phyloP scores from a whole-genome alignment of 2,797 vertebrate species.

The Rhinoraja longicauda region DNA sequence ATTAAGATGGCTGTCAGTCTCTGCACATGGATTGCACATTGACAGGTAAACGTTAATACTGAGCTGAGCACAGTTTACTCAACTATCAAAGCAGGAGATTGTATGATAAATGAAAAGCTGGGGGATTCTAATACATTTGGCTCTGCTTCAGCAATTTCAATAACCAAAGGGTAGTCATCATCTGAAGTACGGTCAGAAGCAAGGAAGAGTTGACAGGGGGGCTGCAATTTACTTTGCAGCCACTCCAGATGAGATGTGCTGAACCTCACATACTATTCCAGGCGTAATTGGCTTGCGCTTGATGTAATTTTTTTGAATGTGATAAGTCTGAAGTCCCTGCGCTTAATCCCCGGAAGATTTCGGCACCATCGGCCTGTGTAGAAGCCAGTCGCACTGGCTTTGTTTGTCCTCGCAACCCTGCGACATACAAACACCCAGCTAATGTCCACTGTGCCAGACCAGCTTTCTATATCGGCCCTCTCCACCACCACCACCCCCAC shows the following conservation, averaged over 20 bases:
- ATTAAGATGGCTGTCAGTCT: slow-evolving; percentile 35
- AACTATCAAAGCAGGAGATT: slow-evolving; percentile 38
- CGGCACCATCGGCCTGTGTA: slow-evolving; percentile 27
- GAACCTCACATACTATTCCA: slow-evolving; percentile 24
- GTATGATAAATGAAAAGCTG: slow-evolving; percentile 38
- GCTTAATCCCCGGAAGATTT: slow-evolving; percentile 25
- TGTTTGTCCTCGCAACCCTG: neutral
- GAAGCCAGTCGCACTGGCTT: neutral
- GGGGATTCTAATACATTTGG: slow-evolving; percentile 36
- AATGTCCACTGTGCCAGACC: neutral
- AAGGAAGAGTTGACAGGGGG: slow-evolving; percentile 27
- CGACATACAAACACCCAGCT: neutral
- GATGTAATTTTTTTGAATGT: slow-evolving; percentile 16
- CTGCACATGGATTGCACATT: neutral
- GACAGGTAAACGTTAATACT: slow-evolving; percentile 36
- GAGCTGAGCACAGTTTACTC: slow-evolving; percentile 33
- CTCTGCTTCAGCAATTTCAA: slow-evolving; percentile 36
- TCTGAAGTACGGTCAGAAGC: slow-evolving; percentile 23
- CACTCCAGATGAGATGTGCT: slow-evolving; percentile 15
- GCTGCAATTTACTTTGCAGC: slow-evolving; percentile 29
- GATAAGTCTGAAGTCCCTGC: slow-evolving; percentile 16
- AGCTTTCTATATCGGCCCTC: neutral
- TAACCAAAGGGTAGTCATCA: slow-evolving; percentile 36
- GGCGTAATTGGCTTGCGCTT: slow-evolving; percentile 16
- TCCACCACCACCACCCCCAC: neutral